Evolutionary conservation across 2,113 vertebrate genomes (phyloP).

Genomic region (Leptosomus discolor): DNA sequence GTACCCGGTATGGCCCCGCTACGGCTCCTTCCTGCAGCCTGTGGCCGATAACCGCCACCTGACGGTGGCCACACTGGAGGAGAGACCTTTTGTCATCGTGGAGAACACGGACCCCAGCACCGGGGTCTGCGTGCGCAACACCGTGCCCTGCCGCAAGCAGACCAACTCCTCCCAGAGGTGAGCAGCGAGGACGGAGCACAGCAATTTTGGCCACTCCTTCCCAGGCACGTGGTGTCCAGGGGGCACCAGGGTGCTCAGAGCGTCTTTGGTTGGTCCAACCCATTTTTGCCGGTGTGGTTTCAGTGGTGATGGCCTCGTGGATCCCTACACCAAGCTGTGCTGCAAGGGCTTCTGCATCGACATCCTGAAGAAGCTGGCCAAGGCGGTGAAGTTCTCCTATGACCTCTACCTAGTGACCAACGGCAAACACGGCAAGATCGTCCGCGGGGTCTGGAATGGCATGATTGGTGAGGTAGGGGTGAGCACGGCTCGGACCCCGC

Average conservation of each 20-base stretch:
- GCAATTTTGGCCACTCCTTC: neutral
- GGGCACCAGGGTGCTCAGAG: neutral
- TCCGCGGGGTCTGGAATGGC: constrained; percentile 95
- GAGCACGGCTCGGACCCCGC: accelerated
- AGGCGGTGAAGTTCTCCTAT: constrained; percentile 92
- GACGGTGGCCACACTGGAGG: constrained; percentile 95
- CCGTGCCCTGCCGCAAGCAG: constrained; percentile 93
- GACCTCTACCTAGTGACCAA: constrained; percentile 98
- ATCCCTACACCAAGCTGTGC: constrained; percentile 95
- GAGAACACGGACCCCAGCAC: constrained; percentile 89
- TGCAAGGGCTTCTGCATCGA: constrained; percentile 99
- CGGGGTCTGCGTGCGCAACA: constrained; percentile 94
- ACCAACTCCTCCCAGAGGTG: constrained; percentile 90
- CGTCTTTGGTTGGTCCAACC: neutral
- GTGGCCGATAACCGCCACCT: constrained; percentile 91
- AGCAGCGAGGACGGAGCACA: accelerated
- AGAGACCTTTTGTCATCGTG: constrained; percentile 96
- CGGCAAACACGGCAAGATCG: constrained; percentile 94
- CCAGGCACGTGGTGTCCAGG: accelerated
- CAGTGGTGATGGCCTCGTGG: constrained; percentile 54
- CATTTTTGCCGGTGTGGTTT: neutral
- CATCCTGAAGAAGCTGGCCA: constrained; percentile 95
- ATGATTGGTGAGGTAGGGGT: constrained; percentile 96
- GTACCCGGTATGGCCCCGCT: constrained; percentile 96
- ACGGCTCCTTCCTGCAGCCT: constrained; percentile 87